Evolutionary conservation across 2,113 vertebrate species (phyloP).

Genomic region (Carassius carassius): DNA sequence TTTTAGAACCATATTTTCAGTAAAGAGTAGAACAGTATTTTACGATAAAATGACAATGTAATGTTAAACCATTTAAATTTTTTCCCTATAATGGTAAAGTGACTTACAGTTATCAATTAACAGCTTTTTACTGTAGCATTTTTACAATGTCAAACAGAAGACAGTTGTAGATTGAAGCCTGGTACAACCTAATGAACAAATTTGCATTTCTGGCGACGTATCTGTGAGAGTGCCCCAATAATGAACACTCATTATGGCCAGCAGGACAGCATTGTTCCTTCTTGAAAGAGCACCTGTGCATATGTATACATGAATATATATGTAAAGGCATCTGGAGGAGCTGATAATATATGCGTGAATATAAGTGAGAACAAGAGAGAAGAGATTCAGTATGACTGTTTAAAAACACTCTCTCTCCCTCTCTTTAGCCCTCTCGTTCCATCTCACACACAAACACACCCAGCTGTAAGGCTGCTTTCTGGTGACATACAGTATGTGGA

Average conservation of each 20-base stretch:
- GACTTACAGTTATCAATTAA: background rate
- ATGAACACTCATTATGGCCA: slow-evolving; percentile 48
- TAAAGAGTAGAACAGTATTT: background rate
- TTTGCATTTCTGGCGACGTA: background rate
- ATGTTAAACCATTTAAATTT: background rate
- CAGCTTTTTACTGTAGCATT: background rate
- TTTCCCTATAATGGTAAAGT: background rate
- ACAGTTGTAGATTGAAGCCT: background rate
- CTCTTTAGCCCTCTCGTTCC: background rate
- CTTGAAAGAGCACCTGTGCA: slow-evolving; percentile 65
- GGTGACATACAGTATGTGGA: slow-evolving; percentile 50
- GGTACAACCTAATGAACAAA: background rate
- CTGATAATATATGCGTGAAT: slow-evolving; percentile 18
- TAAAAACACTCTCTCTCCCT: slow-evolving; percentile 23
- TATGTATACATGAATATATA: slow-evolving; percentile 56
- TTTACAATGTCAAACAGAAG: background rate
- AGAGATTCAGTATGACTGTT: slow-evolving; percentile 35
- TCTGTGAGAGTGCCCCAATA: slow-evolving; percentile 3
- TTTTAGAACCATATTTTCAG: background rate
- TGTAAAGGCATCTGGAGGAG: slow-evolving; percentile 49
- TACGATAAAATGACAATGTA: background rate
- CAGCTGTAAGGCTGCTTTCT: slow-evolving; percentile 42
- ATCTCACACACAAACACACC: slow-evolving; percentile 20
- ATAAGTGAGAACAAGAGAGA: slow-evolving; percentile 39
- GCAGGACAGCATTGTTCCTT: slow-evolving; percentile 49